Evolutionary conservation across 1,140 invertebrate species (phyloP).

Genomic region (Bactericera cockerelli): DNA sequence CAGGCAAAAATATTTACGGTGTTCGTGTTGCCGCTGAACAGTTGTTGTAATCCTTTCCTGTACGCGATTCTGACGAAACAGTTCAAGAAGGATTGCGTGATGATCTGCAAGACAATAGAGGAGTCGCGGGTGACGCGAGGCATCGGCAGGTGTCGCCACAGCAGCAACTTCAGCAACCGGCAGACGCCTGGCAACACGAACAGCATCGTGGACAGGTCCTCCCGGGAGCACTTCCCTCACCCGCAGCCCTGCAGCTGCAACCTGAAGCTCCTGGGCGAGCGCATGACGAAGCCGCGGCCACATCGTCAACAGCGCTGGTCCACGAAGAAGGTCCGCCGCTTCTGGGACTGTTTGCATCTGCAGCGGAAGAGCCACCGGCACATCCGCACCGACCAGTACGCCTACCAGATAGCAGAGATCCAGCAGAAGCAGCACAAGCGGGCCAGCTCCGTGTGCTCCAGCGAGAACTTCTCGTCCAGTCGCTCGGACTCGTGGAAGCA

Average conservation of each 20-base stretch:
- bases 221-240: conserved; percentile 43
- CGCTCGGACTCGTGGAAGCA: conserved; percentile 65
- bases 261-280: conserved; percentile 39
- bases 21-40: conserved; percentile 86
- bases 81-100: conserved; percentile 93
- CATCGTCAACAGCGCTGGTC: conserved; percentile 13
- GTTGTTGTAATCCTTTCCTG: conserved; percentile 91
- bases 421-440: conserved; percentile 56
- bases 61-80: conserved; percentile 95
- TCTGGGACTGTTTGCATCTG: conserved; percentile 30
- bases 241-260: conserved; percentile 51
- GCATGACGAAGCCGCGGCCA: conserved; percentile 20
- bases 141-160: conserved; percentile 68
- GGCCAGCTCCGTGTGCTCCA: conserved; percentile 68
- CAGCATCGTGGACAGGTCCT: conserved; percentile 60
- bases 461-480: conserved; percentile 76
- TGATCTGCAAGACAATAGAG: conserved; percentile 87
- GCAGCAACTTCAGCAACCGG: conserved; percentile 75
- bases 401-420: conserved; percentile 63
- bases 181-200: conserved; percentile 78
- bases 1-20: conserved; percentile 95
- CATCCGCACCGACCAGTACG: conserved; percentile 46
- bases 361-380: conserved; percentile 24
- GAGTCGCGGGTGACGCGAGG: conserved; percentile 76
- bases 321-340: conserved; percentile 22